Percentiles rank a stretch among this genome's conserved stretches.
These are phyloP conservation scores for Epizoanthus fatuus DNA, from an alignment of 92 coral and sea anemone species.

Conservation along the genomic window DNA sequence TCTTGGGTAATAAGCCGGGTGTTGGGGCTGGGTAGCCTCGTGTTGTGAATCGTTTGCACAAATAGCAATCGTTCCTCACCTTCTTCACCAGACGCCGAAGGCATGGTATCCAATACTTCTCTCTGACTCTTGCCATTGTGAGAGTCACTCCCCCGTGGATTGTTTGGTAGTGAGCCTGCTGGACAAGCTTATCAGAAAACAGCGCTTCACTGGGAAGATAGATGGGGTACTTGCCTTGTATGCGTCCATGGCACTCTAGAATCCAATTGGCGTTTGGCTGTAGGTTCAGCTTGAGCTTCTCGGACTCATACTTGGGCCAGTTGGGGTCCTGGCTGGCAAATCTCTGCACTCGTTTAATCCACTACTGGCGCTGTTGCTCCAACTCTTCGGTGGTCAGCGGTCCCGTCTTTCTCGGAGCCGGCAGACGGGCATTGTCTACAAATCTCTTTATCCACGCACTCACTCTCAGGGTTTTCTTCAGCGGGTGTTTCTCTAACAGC, in stretches of 20 bases:
- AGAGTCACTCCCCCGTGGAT: slow-evolving; percentile 54
- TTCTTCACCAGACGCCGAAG: slow-evolving; percentile 24
- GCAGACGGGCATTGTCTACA: slow-evolving; percentile 1
- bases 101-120: slow-evolving; percentile 45
- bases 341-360: slow-evolving; percentile 48
- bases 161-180: slow-evolving; percentile 37
- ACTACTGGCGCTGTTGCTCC: slow-evolving; percentile 30
- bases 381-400: slow-evolving; percentile 33
- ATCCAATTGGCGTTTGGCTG: slow-evolving; percentile 22
- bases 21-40: slow-evolving; percentile 24
- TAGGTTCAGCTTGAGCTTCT: slow-evolving; percentile 31
- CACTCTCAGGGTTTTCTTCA: slow-evolving; percentile 13
- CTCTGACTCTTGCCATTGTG: slow-evolving; percentile 56
- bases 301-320: slow-evolving; percentile 17
- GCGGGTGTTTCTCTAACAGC: slow-evolving; percentile 13
- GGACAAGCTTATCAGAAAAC: slow-evolving; percentile 38
- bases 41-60: slow-evolving; percentile 31
- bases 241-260: slow-evolving; percentile 46
- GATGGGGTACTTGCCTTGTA: slow-evolving; percentile 61
- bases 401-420: slow-evolving; percentile 16
- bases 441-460: slow-evolving; percentile 48
- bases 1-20: slow-evolving; percentile 44
- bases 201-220: slow-evolving; percentile 40
- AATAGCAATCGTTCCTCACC: slow-evolving; percentile 9
- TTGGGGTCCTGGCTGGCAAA: neutral